Percentiles rank a stretch among this genome's conserved stretches.
phyloP scores from a whole-genome alignment of 1,140 invertebrate genomes.

The Prorops nasuta region DNA sequence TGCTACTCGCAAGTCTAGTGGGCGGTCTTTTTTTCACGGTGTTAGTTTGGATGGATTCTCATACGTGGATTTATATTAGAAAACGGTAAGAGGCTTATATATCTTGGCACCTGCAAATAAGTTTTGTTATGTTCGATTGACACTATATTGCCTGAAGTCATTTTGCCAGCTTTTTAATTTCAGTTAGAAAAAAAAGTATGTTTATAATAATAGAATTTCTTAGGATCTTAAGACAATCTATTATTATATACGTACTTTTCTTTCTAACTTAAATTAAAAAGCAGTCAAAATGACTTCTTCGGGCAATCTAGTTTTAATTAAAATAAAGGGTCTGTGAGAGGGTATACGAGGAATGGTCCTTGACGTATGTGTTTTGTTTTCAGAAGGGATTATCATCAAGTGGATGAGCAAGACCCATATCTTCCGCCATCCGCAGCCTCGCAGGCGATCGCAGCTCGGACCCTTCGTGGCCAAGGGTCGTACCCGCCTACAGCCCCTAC shows the following conservation, averaged over 20 bases:
- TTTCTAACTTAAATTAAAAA: conserved; percentile 1
- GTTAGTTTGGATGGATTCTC: conserved; percentile 90
- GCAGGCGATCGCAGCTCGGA: conserved; percentile 64
- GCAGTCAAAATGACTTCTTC: too few relatives aligned
- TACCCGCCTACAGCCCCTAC: conserved; percentile 59
- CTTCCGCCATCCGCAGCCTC: conserved; percentile 64
- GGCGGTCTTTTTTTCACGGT: conserved; percentile 87
- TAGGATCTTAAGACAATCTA: too few relatives aligned
- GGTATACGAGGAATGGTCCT: too few relatives aligned
- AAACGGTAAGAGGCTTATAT: conserved; percentile 67
- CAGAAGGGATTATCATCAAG: conserved; percentile 71
- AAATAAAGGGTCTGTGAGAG: conserved; percentile 28
- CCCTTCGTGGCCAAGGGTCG: conserved; percentile 66
- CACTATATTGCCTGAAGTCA: not conserved
- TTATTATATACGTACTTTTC: too few relatives aligned
- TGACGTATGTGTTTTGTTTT: conserved; percentile 50
- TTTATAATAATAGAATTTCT: too few relatives aligned
- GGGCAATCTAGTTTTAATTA: conserved; percentile 14
- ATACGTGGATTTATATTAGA: conserved; percentile 94
- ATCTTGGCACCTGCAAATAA: not conserved
- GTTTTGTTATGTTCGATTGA: not conserved
- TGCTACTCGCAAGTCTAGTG: conserved; percentile 79
- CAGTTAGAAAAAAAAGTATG: too few relatives aligned
- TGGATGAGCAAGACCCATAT: conserved; percentile 73
- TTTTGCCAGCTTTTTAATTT: not conserved